These are phyloP conservation scores for Lanistes nyassanus DNA, from an alignment of 1,140 invertebrate species.

Conservation along the genomic window DNA sequence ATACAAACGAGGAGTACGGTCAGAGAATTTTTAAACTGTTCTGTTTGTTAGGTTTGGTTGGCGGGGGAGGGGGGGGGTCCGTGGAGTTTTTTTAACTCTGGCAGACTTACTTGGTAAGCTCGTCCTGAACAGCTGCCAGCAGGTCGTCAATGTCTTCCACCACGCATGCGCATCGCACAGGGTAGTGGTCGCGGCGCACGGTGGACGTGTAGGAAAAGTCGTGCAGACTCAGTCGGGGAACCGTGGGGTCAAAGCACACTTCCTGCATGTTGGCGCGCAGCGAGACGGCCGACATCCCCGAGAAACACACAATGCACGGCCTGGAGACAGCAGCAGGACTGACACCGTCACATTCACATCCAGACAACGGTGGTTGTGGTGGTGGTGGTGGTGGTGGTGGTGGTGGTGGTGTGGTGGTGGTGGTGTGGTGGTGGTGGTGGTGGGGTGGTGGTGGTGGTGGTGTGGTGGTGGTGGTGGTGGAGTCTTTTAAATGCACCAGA, in stretches of 20 bases:
- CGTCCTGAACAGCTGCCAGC: not conserved
- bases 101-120: not conserved
- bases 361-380: too few species aligned
- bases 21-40: too few species aligned
- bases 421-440: too few species aligned
- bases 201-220: conserved; percentile 42
- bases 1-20: too few species aligned
- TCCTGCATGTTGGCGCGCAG: conserved; percentile 26
- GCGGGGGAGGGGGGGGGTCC: not conserved
- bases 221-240: conserved; percentile 15
- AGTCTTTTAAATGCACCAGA: too few species aligned
- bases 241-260: conserved; percentile 7
- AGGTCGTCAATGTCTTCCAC: conserved; percentile 30
- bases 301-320: conserved; percentile 28
- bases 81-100: too few species aligned
- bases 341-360: too few species aligned
- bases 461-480: too few species aligned
- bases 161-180: conserved; percentile 25
- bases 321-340: conserved; percentile 1
- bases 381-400: too few species aligned
- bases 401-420: too few species aligned
- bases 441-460: too few species aligned
- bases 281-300: conserved; percentile 20
- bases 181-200: conserved; percentile 36
- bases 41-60: not conserved